Evolutionary conservation across 2,797 vertebrate species (phyloP), one percentile per base, ranked within the genome.

Genomic region (Thaleichthys pacificus): DNA sequence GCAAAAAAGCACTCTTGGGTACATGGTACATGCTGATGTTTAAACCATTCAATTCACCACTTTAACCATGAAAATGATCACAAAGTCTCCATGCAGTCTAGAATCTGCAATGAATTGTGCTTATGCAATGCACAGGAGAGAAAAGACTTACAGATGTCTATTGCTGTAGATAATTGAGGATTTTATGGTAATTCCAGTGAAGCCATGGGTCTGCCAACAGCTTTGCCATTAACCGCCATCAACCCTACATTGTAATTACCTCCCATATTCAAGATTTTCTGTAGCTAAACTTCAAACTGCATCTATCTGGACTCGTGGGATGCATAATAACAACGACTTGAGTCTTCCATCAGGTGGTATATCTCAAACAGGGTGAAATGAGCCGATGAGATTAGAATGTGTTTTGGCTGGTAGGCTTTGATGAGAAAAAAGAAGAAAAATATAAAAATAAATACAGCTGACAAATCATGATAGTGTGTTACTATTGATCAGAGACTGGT

Each of bases 401-500:
- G 69, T 69, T 84, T 73, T 61, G 82, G 65, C 84, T 83, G 61
- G 17, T 7, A 30, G 32, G 62, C 82, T 87, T 83, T 87, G 82
- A 90, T 82, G 81, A 87, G 80, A 87, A 83, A 79, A 79, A 78
- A 61, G 22, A 57, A 47, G 3, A 24, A 58, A 81, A 76, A 76
- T 66, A 80, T 75, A 73, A 72, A 72, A 79, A 74, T 72, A 77
- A 74, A 74, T 69, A 74, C 49, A 67, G 76, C 85, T 88, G 86
- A 89, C 84, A 86, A 80, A 85, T 71, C 75, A 81, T 77, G 79
- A 89, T 86, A 78, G 82, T 69, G 72, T 76, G 78, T 81, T 81
- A 78, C 82, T 89, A 91, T 89, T 87, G 89, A 91, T 91, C 88
- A 88, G 82, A 82, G 72, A 82, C 81, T 68, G 61, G 77, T 70